Base-by-base conservation (phyloP, 2,797 vertebrate genomes). In the Malacoraja senta region DNA sequence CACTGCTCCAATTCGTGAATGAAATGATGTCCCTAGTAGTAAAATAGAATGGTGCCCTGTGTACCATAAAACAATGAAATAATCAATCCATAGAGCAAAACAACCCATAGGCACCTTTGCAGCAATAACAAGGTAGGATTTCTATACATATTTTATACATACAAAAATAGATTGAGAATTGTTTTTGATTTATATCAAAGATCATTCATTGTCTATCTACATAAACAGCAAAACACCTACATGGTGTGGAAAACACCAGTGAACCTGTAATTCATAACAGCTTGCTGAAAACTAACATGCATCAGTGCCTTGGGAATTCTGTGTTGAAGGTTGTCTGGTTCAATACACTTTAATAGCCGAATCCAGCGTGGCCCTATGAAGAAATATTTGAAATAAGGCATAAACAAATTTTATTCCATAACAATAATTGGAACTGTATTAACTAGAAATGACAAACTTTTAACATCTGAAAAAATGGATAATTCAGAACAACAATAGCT, bases 351-450 rank as follows among this genome's bases (percentile, higher is more conserved):
- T 76, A 92, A 74, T 92, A 74, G 35, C 90, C 58, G 65, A 92
- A 92, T 92, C 90, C 90, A 92, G 0, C 0, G 38, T 92, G 90
- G 12, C 71, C 90, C 90, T 92, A 71, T 76, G 38, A 53, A 92
- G 71, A n/a, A 74, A 92, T 58, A 91, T 91, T 74, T 92, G 44
- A 58, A 92, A 92, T 68, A 76, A 29, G 29, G 24, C 6, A 76
- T 76, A 26, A 71, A 91, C 32, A 91, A 72, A 12, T 91, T 26
- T 91, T 74, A 29, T 76, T n/a, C n/a, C 72, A 53, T 12, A 17
- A 6, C 90, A 74, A 15, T 21, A 92, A 76, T 7, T 76, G 74
- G 71, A 88, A 88, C 17, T 68, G 63, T 0, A 88, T 35, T 21
- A 35, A 32, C 63, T 17, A 88, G 35, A 65, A 61, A 68, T 65